Evolutionary conservation across 2,888 invertebrate species (phyloP), one percentile per base, ranked within the genome.

Genomic region (Eupithecia vulgata): DNA sequence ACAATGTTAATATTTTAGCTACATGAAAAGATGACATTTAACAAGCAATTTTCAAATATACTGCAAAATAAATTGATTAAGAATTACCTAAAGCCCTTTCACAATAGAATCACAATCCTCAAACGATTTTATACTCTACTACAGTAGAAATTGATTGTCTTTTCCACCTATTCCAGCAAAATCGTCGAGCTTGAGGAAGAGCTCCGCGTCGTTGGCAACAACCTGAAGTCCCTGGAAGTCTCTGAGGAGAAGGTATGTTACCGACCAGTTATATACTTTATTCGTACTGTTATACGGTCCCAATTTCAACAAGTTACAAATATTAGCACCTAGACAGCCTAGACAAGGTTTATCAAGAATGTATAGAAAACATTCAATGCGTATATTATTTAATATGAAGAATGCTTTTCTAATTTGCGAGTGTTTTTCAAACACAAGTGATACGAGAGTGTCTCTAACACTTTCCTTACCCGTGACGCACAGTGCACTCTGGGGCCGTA

Each of bases 151-250:
- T 92, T 93, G 87, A 92, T 89, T 86, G 84, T 74, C 75, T 73
- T 72, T 81, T 83, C 21, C 84, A 78, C 37, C 75, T 79, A 78
- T 83, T 91, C 71, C 96, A 98, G 98, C 95, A 99, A 99, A 97
- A 99, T 99, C 95, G 98, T 99, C 94, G 99, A 99, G 95, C 97
- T 99, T 96, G 99, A 99, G 95, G 99, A 99, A 94, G 99, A 99
- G 95, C 97, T 99, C 94, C 98, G 99, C 94, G 99, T 99, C 90
- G 99, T 99, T 94, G 99, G 99, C 93, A 99, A 99, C 97, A 99
- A 99, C 97, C 96, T 99, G 96, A 99, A 99, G 95, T 99, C 99
- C 92, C 97, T 99, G 92, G 99, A 99, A 96, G 99, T 99, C 92
- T 99, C 98, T 89, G 99, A 99, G 96, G 99, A 99, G 95, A 99